A percentile compares a stretch with the other conserved stretches of the same genome.
Conservation (phyloP, 2,888 invertebrate species). For the Drosophila subsilvestris region DNA sequence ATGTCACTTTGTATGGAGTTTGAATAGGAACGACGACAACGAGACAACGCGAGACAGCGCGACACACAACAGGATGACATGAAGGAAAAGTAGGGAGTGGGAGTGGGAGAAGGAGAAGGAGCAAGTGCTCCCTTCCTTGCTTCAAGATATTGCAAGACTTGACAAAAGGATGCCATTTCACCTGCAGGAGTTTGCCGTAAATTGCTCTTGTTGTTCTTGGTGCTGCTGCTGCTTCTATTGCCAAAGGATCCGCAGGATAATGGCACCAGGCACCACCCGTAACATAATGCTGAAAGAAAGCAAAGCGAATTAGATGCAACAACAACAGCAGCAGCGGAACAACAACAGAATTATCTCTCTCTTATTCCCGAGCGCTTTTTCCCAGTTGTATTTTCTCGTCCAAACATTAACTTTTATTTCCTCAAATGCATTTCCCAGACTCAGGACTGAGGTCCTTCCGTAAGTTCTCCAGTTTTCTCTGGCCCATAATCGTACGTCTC, state of each 20-base stretch:
- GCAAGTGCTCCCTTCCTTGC: background rate
- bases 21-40: slow-evolving; percentile 70
- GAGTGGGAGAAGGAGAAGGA: background rate
- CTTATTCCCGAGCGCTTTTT: slow-evolving; percentile 49
- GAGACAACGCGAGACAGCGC: slow-evolving; percentile 63
- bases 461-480: slow-evolving; percentile 23
- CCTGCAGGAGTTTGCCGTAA: slow-evolving; percentile 69
- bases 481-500: slow-evolving; percentile 35
- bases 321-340: slow-evolving; percentile 25
- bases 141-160: slow-evolving; percentile 63
- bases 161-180: slow-evolving; percentile 76
- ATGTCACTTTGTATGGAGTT: slow-evolving; percentile 77
- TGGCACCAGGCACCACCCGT: slow-evolving; percentile 47
- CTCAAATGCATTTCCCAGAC: slow-evolving; percentile 58
- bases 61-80: slow-evolving; percentile 37
- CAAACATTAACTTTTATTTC: slow-evolving; percentile 76
- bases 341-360: slow-evolving; percentile 66
- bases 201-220: slow-evolving; percentile 60
- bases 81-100: background rate
- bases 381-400: slow-evolving; percentile 63
- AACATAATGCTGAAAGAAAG: slow-evolving; percentile 66
- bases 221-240: slow-evolving; percentile 14
- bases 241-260: slow-evolving; percentile 47
- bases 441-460: slow-evolving; percentile 1
- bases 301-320: slow-evolving; percentile 70